Evolutionary conservation across 2,797 vertebrate genomes (phyloP).

Genomic region (Pseudochirops corinnae): DNA sequence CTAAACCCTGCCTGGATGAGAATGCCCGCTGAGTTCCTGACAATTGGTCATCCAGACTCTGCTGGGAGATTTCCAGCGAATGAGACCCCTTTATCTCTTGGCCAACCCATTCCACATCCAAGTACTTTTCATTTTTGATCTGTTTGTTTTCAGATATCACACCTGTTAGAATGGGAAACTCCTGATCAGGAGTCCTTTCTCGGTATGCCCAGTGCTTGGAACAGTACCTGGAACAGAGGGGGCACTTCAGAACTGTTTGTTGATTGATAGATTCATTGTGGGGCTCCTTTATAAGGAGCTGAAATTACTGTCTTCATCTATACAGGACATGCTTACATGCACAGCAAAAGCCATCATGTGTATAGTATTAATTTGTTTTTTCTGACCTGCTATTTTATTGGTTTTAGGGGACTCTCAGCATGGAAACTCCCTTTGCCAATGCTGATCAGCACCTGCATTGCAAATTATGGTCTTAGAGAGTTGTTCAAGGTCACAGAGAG

Average conservation of each 20-base stretch:
- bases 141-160: neutral
- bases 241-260: neutral
- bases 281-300: neutral
- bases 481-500: neutral
- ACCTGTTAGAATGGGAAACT: neutral
- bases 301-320: neutral
- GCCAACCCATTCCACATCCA: neutral
- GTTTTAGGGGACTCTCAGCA: neutral
- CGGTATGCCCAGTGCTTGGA: neutral
- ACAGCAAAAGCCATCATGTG: neutral
- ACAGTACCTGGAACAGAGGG: neutral
- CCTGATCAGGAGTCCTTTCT: neutral
- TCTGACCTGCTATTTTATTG: neutral
- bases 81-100: neutral
- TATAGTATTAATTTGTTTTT: neutral
- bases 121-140: neutral
- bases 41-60: neutral
- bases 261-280: neutral
- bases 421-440: neutral
- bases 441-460: neutral
- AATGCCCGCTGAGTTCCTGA: neutral
- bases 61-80: neutral
- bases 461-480: neutral
- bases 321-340: neutral
- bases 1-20: slow-evolving; percentile 78